Conservation (phyloP, 2,888 invertebrate species). For the Drosophila maculinotata region DNA sequence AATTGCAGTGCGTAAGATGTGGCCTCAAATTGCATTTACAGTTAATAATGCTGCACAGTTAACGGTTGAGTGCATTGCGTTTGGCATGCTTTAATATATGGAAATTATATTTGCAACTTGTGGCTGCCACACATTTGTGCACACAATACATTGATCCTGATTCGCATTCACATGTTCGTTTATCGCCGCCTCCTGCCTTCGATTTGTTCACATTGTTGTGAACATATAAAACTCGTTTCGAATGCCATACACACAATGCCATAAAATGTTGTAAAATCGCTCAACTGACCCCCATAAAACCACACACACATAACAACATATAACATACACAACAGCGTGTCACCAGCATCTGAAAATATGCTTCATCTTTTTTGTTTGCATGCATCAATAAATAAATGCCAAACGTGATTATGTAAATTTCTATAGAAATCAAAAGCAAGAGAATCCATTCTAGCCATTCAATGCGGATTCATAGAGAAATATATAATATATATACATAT, state of each 20-base stretch:
- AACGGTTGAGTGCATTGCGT: constrained; percentile 12
- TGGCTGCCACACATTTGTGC: constrained; percentile 33
- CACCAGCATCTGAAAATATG: constrained; percentile 43
- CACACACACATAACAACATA: constrained; percentile 28
- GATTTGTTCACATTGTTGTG: constrained; percentile 41
- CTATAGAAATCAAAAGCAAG: constrained; percentile 58
- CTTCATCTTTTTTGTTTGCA: constrained; percentile 40
- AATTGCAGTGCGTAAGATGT: constrained; percentile 8
- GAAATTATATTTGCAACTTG: constrained; percentile 37
- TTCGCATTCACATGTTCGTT: constrained; percentile 14
- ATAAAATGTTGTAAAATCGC: constrained; percentile 73
- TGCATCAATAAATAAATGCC: constrained; percentile 79
- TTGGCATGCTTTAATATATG: constrained; percentile 24
- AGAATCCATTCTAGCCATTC: constrained; percentile 12
- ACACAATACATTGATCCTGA: constrained; percentile 25
- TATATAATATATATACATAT: neutral
- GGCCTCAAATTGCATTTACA: constrained; percentile 13
- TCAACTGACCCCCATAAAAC: constrained; percentile 63
- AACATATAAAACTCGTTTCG: constrained; percentile 51
- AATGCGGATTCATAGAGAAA: constrained; percentile 11
- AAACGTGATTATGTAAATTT: constrained; percentile 79
- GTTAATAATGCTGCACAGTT: constrained; percentile 8
- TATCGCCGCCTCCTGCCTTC: constrained; percentile 37
- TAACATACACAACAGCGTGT: constrained; percentile 22
- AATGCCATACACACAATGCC: constrained; percentile 72